These are phyloP conservation scores for Craterocephalus amniculus DNA, from an alignment of 2,797 vertebrate genomes.

Conservation along the genomic window DNA sequence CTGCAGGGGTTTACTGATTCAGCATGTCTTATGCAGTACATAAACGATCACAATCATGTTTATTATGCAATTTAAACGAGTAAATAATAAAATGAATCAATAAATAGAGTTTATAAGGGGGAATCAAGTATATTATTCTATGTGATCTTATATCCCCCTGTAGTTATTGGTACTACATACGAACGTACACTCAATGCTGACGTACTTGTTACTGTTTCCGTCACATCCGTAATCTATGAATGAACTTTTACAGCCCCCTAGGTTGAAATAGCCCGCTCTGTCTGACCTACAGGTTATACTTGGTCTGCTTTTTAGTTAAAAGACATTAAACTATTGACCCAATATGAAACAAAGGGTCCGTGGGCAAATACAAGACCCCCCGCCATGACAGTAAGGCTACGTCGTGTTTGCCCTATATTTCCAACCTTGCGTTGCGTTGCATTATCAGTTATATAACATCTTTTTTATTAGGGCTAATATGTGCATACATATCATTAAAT, in stretches of 20 bases:
- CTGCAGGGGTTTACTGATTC: slow-evolving; percentile 10
- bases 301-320: too few species aligned
- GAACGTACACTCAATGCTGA: neutral
- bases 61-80: fast-evolving
- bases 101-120: fast-evolving
- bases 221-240: slow-evolving; percentile 62
- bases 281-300: too few species aligned
- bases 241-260: slow-evolving; percentile 34
- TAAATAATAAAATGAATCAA: neutral
- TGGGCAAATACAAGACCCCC: too few species aligned
- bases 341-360: neutral
- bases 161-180: fast-evolving
- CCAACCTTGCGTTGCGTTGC: too few species aligned
- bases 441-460: too few species aligned
- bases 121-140: fast-evolving
- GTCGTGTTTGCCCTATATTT: too few species aligned
- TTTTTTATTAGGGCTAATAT: too few species aligned
- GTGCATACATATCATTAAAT: too few species aligned
- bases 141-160: fast-evolving
- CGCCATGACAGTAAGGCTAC: too few species aligned
- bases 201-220: neutral
- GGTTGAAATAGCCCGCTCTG: neutral
- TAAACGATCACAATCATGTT: neutral
- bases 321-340: neutral
- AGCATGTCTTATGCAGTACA: neutral